phyloP scores from a whole-genome alignment of 2,888 invertebrate species.

The Helleia helle region DNA sequence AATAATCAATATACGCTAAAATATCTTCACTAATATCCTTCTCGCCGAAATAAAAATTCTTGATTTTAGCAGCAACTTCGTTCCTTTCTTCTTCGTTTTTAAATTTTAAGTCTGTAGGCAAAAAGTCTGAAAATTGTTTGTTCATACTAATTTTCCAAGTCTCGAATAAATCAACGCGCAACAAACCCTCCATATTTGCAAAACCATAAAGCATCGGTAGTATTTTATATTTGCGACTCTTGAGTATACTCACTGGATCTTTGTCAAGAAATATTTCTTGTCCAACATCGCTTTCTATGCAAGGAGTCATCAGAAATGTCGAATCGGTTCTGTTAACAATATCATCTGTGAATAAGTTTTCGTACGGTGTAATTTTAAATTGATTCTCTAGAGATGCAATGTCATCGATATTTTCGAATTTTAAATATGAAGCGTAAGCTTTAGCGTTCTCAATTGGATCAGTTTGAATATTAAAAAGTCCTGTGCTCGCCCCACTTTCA shows the following conservation, averaged over 20 bases:
- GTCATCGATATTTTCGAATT: constrained; percentile 30
- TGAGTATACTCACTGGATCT: constrained; percentile 30
- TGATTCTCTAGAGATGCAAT: constrained; percentile 33
- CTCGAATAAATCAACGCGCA: constrained; percentile 22
- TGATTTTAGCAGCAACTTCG: constrained; percentile 24
- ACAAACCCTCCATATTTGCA: constrained; percentile 30
- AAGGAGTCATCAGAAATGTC: constrained; percentile 24
- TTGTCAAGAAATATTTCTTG: constrained; percentile 29
- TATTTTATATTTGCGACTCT: constrained; percentile 27
- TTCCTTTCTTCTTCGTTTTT: constrained; percentile 26
- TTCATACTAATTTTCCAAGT: constrained; percentile 34
- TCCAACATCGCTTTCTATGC: constrained; percentile 27
- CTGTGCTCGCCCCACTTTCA: constrained; percentile 34
- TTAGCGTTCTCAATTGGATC: constrained; percentile 37
- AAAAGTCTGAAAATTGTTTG: constrained; percentile 33
- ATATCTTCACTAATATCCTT: constrained; percentile 22
- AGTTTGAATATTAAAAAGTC: constrained; percentile 28
- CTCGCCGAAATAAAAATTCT: constrained; percentile 38
- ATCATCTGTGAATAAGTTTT: constrained; percentile 22
- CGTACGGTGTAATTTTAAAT: constrained; percentile 30
- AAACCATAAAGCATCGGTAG: constrained; percentile 36
- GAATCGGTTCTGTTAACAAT: constrained; percentile 20
- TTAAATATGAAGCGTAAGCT: constrained; percentile 27
- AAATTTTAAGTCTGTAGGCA: constrained; percentile 36
- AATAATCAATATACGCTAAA: constrained; percentile 26